Evolutionary conservation across 2,113 vertebrate genomes (phyloP).

Genomic region (Boulengeromyrus knoepffleri): DNA sequence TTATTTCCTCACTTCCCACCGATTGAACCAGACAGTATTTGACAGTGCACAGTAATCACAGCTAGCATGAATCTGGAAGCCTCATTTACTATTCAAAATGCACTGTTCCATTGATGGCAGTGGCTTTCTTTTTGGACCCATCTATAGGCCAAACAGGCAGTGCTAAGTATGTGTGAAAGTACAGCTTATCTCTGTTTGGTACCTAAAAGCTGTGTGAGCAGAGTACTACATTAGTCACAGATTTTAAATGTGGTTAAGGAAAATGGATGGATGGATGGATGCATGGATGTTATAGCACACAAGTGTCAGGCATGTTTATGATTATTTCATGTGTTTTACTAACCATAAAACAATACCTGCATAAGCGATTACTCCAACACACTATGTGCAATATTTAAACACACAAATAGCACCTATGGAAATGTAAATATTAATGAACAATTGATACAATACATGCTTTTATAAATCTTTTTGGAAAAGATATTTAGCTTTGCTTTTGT

Average conservation of each 20-base stretch:
- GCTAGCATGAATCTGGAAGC: neutral
- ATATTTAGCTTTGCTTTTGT: neutral
- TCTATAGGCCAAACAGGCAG: neutral
- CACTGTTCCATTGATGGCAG: neutral
- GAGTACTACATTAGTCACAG: neutral
- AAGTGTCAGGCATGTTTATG: neutral
- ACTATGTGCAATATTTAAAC: neutral
- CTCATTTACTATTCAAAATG: neutral
- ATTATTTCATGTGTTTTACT: neutral
- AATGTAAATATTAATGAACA: neutral
- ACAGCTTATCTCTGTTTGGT: neutral
- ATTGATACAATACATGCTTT: neutral
- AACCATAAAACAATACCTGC: neutral
- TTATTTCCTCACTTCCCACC: neutral
- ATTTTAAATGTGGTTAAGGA: neutral
- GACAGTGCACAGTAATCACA: neutral
- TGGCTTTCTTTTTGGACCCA: neutral
- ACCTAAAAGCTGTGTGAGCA: neutral
- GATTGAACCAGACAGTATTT: neutral
- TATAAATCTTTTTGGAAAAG: neutral
- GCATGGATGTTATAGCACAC: neutral
- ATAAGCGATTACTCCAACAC: neutral
- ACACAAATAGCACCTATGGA: neutral
- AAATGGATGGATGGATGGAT: neutral
- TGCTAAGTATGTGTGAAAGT: neutral